These are phyloP conservation scores for Syrrhaptes paradoxus DNA, from an alignment of 2,113 vertebrate genomes.

Conservation along the genomic window DNA sequence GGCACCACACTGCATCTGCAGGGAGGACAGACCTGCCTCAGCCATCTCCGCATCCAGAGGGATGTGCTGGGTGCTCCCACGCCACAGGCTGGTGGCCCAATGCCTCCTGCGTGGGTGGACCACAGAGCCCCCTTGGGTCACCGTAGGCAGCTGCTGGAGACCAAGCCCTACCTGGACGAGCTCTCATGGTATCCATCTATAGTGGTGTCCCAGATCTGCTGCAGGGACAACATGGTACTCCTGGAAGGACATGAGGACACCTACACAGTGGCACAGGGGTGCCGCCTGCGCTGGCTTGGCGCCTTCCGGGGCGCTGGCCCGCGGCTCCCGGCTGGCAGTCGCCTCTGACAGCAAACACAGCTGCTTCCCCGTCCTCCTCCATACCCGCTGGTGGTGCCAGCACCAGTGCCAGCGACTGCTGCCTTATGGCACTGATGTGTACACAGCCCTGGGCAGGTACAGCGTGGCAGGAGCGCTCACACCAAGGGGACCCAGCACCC, in stretches of 20 bases:
- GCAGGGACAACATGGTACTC: not conserved
- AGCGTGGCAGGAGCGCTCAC: accelerated
- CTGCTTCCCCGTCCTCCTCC: constrained; percentile 14
- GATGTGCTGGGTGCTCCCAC: not conserved
- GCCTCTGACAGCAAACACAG: not conserved
- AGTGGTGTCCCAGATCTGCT: not conserved
- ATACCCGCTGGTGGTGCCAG: not conserved
- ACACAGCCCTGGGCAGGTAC: not conserved
- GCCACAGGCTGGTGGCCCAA: not conserved
- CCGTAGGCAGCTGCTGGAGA: not conserved
- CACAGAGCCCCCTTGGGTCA: not conserved
- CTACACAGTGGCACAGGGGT: not conserved
- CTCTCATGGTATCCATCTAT: not conserved
- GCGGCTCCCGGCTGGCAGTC: accelerated
- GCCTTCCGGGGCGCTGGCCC: not conserved
- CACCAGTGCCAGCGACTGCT: accelerated
- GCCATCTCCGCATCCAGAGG: not conserved
- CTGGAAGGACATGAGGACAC: not conserved
- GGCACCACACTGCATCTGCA: not conserved
- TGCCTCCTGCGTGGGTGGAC: not conserved
- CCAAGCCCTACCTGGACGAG: not conserved
- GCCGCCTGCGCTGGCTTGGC: accelerated
- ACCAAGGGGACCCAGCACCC: not conserved
- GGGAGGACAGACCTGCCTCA: not conserved
- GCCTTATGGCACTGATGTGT: not conserved